Evolutionary conservation across 2,888 invertebrate genomes (phyloP), one percentile per base, ranked within the genome.

Genomic region (Brenthis hecate): DNA sequence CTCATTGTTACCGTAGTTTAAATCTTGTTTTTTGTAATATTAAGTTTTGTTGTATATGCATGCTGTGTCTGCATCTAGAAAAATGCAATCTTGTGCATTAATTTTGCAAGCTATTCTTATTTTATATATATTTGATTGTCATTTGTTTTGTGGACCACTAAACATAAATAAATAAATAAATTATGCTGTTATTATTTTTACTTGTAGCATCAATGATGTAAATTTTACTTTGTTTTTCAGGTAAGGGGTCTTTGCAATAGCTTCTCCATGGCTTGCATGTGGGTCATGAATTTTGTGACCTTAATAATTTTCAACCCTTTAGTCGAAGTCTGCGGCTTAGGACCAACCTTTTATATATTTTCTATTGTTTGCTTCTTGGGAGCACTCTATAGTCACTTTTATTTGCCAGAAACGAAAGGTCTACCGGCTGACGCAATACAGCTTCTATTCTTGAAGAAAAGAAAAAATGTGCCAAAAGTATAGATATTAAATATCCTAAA

Each of bases 331-430:
- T 68, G 89, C 0, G 92, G 93, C 0, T 80, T 88, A 0, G 87
- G 86, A 11, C 80, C 83, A 0, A 82, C 90, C 1, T 93, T 93
- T 78, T 89, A 86, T 73, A 78, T 84, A 0, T 93, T 92, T 73
- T 80, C 91, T 0, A 69, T 76, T 0, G 79, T 87, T 8, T 89
- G 92, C 67, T 81, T 89, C 61, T 19, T 83, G 0, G 85, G 89
- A 0, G 84, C 88, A 0, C 4, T 81, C 0, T 93, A 88, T 74
- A 84, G 88, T 36, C 77, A 85, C 1, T 77, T 85, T 36, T 86
- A 77, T 56, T 74, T 93, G 2, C 93, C 93, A 0, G 94, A 94
- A 74, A 93, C 93, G 0, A 93, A 91, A 69, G 92, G 92, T 0
- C 74, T 91, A 8, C 82, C 89, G 0, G 82, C 84, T 4, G 87